Evolutionary conservation across 2,113 vertebrate species (phyloP).

Genomic region (Piaya cayana): DNA sequence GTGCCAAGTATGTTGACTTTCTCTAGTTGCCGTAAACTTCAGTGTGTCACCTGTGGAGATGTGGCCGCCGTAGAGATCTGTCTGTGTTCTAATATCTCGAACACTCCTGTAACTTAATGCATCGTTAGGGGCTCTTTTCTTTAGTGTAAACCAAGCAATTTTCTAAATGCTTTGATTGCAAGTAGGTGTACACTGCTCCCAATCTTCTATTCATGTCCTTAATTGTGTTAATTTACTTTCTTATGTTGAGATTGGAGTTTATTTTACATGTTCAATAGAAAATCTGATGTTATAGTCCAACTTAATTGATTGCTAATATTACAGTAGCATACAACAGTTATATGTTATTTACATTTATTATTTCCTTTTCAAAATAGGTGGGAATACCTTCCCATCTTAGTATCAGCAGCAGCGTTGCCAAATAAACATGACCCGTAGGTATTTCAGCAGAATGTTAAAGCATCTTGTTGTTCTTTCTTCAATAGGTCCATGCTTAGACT

Average conservation of each 20-base stretch:
- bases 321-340: not conserved
- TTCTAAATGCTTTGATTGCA: not conserved
- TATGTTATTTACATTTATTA: not conserved
- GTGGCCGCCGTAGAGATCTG: not conserved
- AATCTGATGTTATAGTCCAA: not conserved
- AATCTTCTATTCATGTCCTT: not conserved
- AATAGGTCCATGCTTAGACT: constrained; percentile 58
- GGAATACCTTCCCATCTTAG: constrained; percentile 16
- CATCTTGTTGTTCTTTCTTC: constrained; percentile 56
- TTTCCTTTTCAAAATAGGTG: constrained; percentile 9
- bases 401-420: constrained; percentile 71
- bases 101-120: not conserved
- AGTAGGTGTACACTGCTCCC: not conserved
- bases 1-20: not conserved
- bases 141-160: not conserved
- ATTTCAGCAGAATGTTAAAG: constrained; percentile 40
- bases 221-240: not conserved
- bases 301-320: not conserved
- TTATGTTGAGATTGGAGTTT: not conserved
- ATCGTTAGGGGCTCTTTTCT: not conserved
- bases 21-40: not conserved
- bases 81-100: not conserved
- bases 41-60: not conserved
- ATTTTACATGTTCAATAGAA: not conserved
- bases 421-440: constrained; percentile 58